These are phyloP conservation scores for Butorides virescens DNA, from an alignment of 2,113 vertebrate genomes.

Conservation along the genomic window DNA sequence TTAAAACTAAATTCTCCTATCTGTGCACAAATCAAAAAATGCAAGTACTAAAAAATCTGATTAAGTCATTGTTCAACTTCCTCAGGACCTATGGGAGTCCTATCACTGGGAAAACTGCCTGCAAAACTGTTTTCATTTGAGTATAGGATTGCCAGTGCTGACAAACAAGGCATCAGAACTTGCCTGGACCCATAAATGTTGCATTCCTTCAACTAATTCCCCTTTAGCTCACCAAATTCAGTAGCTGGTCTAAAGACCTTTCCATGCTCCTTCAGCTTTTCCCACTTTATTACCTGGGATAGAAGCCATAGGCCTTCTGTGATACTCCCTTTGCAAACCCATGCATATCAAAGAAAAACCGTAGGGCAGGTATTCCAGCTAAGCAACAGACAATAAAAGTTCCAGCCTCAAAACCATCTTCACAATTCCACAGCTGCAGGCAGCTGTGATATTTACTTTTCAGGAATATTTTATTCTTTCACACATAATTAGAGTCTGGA, in stretches of 20 bases:
- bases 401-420: background rate
- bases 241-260: background rate
- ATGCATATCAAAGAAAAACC: background rate
- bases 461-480: background rate
- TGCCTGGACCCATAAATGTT: background rate
- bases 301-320: background rate
- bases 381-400: background rate
- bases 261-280: background rate
- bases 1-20: background rate
- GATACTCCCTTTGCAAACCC: background rate
- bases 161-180: background rate
- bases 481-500: background rate
- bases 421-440: background rate
- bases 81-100: background rate
- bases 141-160: background rate
- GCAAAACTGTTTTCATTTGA: background rate
- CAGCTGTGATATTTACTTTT: background rate
- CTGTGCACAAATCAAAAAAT: background rate
- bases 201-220: background rate
- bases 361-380: background rate
- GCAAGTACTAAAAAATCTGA: background rate
- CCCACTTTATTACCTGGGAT: background rate
- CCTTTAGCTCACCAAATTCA: background rate
- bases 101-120: background rate
- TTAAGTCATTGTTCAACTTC: background rate